phyloP scores from a whole-genome alignment of 2,888 invertebrate species.

The Melanostoma scalare region DNA sequence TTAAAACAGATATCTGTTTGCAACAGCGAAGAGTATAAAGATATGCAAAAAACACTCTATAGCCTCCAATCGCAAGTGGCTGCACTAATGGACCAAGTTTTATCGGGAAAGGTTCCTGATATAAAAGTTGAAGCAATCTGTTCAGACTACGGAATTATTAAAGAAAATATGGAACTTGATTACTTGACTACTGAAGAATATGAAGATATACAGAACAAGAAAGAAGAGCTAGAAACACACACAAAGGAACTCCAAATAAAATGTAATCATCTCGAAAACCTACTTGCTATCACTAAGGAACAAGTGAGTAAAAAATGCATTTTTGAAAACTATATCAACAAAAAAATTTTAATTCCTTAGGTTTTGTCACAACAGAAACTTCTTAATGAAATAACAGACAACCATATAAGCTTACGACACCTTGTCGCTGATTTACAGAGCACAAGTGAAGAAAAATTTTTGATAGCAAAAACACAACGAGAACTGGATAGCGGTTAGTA shows the following conservation, averaged over 20 bases:
- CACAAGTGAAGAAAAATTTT: slow-evolving; percentile 79
- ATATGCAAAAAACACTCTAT: slow-evolving; percentile 76
- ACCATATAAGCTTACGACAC: slow-evolving; percentile 80
- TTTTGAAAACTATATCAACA: neutral
- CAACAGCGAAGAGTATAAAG: slow-evolving; percentile 76
- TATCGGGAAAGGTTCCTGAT: slow-evolving; percentile 74
- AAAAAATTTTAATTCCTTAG: slow-evolving; percentile 47
- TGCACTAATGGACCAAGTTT: slow-evolving; percentile 75
- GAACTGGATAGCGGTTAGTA: slow-evolving; percentile 79
- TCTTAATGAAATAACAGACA: slow-evolving; percentile 80
- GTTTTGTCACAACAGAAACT: slow-evolving; percentile 80
- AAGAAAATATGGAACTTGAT: slow-evolving; percentile 78
- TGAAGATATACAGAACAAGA: slow-evolving; percentile 75
- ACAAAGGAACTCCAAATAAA: slow-evolving; percentile 76
- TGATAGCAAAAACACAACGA: slow-evolving; percentile 80
- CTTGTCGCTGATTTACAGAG: slow-evolving; percentile 81
- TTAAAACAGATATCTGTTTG: slow-evolving; percentile 60
- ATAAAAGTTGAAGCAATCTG: slow-evolving; percentile 76
- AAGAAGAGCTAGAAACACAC: slow-evolving; percentile 71
- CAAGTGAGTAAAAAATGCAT: slow-evolving; percentile 74
- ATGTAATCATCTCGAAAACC: slow-evolving; percentile 77
- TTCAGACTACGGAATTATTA: slow-evolving; percentile 79
- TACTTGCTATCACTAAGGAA: slow-evolving; percentile 78
- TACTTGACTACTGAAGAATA: slow-evolving; percentile 79
- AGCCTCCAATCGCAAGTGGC: slow-evolving; percentile 78